Conservation (phyloP, 2,888 invertebrate species). For the Cosmia pyralina region DNA sequence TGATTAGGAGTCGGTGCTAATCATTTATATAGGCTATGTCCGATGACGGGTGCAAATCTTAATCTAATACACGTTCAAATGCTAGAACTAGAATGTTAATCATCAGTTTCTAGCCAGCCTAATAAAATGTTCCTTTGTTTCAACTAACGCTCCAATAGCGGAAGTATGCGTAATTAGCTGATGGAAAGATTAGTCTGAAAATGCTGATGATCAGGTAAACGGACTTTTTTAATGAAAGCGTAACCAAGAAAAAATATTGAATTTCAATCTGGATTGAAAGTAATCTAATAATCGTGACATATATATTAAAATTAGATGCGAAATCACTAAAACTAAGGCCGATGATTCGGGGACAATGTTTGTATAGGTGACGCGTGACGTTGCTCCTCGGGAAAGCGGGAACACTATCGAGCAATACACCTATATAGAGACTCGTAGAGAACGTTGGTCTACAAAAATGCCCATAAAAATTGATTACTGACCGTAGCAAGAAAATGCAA, state of each 20-base stretch:
- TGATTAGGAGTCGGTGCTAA: slow-evolving; percentile 37
- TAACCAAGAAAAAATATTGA: not conserved
- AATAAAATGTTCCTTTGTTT: slow-evolving; percentile 28
- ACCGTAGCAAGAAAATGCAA: slow-evolving; percentile 88
- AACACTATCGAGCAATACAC: slow-evolving; percentile 39
- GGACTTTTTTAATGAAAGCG: not conserved
- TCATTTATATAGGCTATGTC: slow-evolving; percentile 17
- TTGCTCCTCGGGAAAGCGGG: not conserved
- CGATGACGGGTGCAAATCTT: slow-evolving; percentile 29
- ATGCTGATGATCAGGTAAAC: not conserved
- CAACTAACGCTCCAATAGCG: slow-evolving; percentile 19
- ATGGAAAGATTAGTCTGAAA: slow-evolving; percentile 19
- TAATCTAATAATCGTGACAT: not conserved
- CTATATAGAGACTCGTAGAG: slow-evolving; percentile 58
- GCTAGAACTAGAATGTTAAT: slow-evolving; percentile 22
- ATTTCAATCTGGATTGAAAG: not conserved
- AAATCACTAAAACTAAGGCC: not conserved
- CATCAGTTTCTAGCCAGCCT: not conserved
- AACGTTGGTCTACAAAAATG: slow-evolving; percentile 82
- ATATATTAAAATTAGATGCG: not conserved
- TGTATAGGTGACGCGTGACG: slow-evolving; percentile 8
- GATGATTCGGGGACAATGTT: slow-evolving; percentile 14
- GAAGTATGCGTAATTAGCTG: slow-evolving; percentile 25
- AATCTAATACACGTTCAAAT: slow-evolving; percentile 25
- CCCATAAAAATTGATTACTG: slow-evolving; percentile 89